These are phyloP conservation scores for Corbicula japonica DNA, from an alignment of 2,888 invertebrate species.

Conservation along the genomic window DNA sequence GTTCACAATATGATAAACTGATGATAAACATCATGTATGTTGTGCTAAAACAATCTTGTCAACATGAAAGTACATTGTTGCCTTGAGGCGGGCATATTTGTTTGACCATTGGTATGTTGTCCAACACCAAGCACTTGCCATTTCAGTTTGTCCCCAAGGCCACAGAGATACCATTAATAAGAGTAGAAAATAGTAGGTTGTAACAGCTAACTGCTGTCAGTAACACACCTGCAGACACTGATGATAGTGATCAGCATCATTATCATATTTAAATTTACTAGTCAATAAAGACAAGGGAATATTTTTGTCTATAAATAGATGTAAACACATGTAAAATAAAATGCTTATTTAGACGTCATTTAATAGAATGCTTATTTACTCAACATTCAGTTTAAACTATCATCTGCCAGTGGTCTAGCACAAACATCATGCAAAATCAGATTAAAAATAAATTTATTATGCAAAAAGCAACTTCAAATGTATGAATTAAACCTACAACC, in stretches of 20 bases:
- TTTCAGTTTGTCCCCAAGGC: slow-evolving; percentile 16
- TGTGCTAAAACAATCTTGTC: background rate
- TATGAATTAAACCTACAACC: no score
- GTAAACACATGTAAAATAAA: no score
- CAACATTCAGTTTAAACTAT: no score
- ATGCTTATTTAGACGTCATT: no score
- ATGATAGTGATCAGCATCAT: background rate
- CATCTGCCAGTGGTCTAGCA: no score
- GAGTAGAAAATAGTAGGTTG: background rate
- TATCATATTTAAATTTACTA: background rate
- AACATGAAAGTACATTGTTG: slow-evolving; percentile 1
- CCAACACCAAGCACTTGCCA: slow-evolving; percentile 8
- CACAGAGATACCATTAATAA: background rate
- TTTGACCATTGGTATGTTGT: slow-evolving; percentile 17
- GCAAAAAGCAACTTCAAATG: no score
- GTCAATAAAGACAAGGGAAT: no score
- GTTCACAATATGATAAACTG: no score
- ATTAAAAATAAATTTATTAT: no score
- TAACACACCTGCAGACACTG: slow-evolving; percentile 1
- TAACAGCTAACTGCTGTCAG: background rate
- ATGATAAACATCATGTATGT: slow-evolving; percentile 7
- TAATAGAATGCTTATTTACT: no score
- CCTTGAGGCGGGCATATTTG: slow-evolving; percentile 12
- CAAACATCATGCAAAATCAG: no score
- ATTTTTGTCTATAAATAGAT: no score